A percentile compares a stretch with the other conserved stretches of the same genome.
phyloP scores from a whole-genome alignment of 92 coral and sea anemone genomes.

The Porites cylindrica region DNA sequence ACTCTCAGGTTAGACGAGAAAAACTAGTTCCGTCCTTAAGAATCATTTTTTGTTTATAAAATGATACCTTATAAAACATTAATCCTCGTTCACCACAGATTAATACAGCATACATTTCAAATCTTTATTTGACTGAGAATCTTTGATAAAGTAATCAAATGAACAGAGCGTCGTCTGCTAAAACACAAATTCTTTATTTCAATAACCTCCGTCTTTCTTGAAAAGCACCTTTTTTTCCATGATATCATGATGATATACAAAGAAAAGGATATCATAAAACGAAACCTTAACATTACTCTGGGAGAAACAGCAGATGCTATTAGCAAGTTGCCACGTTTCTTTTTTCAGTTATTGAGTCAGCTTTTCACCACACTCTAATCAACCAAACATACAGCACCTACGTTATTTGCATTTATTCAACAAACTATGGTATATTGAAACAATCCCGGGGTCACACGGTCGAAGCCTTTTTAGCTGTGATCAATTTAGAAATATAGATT shows the following conservation, averaged over 20 bases:
- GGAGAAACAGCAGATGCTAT: not conserved
- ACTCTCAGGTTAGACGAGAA: slow-evolving; percentile 58
- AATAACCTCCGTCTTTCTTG: too few species aligned
- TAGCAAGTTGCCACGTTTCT: not conserved
- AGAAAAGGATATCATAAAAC: not conserved
- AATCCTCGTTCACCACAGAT: not conserved
- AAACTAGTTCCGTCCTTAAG: too few species aligned
- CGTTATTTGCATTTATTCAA: not conserved
- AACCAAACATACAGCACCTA: not conserved
- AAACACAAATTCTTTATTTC: too few species aligned
- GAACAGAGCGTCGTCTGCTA: too few species aligned
- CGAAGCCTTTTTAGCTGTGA: not conserved
- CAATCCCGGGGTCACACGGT: too few species aligned
- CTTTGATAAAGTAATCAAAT: too few species aligned
- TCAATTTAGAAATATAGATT: too few species aligned
- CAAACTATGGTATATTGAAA: too few species aligned
- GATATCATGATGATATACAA: not conserved
- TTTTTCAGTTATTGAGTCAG: not conserved
- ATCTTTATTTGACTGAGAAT: too few species aligned
- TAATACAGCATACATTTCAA: too few species aligned
- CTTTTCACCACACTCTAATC: not conserved
- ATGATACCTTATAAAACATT: not conserved
- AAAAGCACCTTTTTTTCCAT: too few species aligned
- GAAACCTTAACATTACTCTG: not conserved
- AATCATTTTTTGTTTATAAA: too few species aligned